Evolutionary conservation across 1,140 invertebrate genomes (phyloP).

Genomic region (Macrotrachela quadricornifera): DNA sequence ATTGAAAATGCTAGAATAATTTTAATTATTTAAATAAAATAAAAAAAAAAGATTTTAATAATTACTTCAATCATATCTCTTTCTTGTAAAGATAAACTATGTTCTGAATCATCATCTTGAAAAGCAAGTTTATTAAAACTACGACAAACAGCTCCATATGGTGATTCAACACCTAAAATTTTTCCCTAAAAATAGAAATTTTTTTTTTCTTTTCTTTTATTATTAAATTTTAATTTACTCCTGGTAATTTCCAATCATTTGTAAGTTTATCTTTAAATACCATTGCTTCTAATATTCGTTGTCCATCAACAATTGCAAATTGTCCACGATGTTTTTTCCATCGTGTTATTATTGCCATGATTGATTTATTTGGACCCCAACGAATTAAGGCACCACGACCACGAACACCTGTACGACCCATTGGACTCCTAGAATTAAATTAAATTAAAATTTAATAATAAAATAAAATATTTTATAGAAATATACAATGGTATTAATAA

Average conservation of each 20-base stretch:
- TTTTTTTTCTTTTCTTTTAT: too few relatives aligned
- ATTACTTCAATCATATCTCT: conserved; percentile 1
- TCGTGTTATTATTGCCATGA: conserved; percentile 27
- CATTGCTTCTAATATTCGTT: conserved; percentile 3
- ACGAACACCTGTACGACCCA: conserved; percentile 30
- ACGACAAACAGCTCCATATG: conserved; percentile 6
- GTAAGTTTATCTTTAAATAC: background rate
- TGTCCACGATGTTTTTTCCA: conserved; percentile 13
- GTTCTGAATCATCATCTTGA: conserved; percentile 7
- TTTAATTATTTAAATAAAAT: too few relatives aligned
- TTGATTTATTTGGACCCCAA: conserved; percentile 34
- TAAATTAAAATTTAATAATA: background rate
- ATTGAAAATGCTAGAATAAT: too few relatives aligned
- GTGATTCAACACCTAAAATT: conserved; percentile 7
- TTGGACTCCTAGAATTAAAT: conserved; percentile 20
- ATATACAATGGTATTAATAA: too few relatives aligned
- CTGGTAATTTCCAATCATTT: conserved; percentile 6
- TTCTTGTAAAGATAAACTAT: background rate
- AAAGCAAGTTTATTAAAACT: conserved; percentile 6
- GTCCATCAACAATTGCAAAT: conserved; percentile 3
- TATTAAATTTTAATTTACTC: background rate
- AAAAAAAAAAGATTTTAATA: too few relatives aligned
- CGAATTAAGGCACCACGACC: conserved; percentile 28
- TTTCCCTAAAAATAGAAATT: background rate
- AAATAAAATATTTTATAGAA: too few relatives aligned